Conservation (phyloP, 2,888 invertebrate genomes). For the Agrotis clavis region DNA sequence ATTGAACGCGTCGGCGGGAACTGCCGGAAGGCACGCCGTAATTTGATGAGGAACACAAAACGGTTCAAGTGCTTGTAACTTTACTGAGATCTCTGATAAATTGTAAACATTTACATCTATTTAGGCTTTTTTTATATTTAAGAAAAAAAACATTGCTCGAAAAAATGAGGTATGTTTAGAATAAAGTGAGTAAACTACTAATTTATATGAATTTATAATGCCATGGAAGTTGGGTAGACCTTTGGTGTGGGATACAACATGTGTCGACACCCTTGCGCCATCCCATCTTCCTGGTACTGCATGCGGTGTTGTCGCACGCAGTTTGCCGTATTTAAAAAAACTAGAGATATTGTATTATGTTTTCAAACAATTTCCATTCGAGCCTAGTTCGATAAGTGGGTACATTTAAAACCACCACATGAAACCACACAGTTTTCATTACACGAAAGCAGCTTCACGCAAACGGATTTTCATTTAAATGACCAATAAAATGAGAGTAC, state of each 20-base stretch:
- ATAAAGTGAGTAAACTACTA: no score
- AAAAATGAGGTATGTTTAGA: no score
- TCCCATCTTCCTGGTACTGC: no score
- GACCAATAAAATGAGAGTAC: constrained; percentile 35
- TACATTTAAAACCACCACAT: constrained; percentile 8
- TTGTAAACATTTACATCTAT: background rate
- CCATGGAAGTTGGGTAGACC: no score
- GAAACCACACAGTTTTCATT: constrained; percentile 15
- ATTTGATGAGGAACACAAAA: constrained; percentile 12
- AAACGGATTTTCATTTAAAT: constrained; percentile 56
- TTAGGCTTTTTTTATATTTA: background rate
- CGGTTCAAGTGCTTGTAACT: background rate
- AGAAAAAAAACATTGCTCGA: no score
- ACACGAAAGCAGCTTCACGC: constrained; percentile 13
- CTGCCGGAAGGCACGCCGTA: constrained; percentile 25
- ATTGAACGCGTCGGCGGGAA: constrained; percentile 26
- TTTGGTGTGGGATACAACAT: no score
- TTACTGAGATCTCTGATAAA: background rate
- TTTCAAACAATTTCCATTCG: no score
- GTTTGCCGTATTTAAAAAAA: no score
- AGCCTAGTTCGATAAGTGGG: background rate
- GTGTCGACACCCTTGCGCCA: no score
- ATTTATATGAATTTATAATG: no score
- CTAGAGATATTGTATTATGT: no score
- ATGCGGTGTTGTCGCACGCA: no score